These are phyloP conservation scores for Aldrovandia affinis DNA, from an alignment of 2,797 vertebrate genomes.

Conservation along the genomic window DNA sequence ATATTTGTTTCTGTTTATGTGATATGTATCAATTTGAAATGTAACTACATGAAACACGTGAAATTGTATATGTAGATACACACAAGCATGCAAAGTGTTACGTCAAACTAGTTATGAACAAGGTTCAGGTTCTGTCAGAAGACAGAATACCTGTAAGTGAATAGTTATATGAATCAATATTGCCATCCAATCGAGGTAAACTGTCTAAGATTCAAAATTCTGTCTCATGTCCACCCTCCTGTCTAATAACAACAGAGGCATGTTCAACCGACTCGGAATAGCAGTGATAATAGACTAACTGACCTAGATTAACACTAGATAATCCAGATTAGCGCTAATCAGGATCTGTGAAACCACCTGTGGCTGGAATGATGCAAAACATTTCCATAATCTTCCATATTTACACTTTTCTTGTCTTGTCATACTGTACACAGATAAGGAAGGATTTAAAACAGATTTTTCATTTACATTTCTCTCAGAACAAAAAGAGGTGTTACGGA, in stretches of 20 bases:
- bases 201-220: background rate
- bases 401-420: background rate
- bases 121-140: background rate
- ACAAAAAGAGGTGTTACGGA: too few relatives aligned
- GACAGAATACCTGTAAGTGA: background rate
- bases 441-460: too few relatives aligned
- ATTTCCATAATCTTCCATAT: constrained; percentile 28
- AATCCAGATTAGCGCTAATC: constrained; percentile 71
- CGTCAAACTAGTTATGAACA: too few relatives aligned
- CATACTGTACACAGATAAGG: background rate
- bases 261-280: constrained; percentile 26
- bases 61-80: too few relatives aligned
- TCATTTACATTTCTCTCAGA: too few relatives aligned
- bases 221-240: background rate
- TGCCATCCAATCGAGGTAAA: background rate
- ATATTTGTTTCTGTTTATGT: too few relatives aligned
- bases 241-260: background rate
- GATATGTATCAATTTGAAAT: too few relatives aligned
- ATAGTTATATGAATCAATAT: background rate
- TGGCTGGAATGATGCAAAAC: constrained; percentile 31
- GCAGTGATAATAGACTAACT: constrained; percentile 43
- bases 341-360: constrained; percentile 53
- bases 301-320: constrained; percentile 64
- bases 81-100: too few relatives aligned
- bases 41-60: too few relatives aligned